Percentiles rank a stretch among this genome's conserved stretches.
phyloP scores from a whole-genome alignment of 2,797 vertebrate genomes.

The Phrynocephalus vlangalii region DNA sequence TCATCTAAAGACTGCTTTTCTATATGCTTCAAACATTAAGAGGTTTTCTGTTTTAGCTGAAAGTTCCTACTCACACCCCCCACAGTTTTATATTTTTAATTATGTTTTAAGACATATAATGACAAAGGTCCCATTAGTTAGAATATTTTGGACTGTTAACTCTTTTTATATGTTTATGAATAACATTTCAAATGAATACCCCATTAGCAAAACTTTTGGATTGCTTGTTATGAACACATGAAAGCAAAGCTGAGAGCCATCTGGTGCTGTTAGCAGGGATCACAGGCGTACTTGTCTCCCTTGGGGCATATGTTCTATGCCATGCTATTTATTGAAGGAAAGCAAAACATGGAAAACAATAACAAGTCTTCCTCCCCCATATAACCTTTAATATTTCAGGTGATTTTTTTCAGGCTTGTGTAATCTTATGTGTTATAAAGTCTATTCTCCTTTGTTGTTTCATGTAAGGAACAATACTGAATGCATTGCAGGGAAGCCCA shows the following conservation, averaged over 20 bases:
- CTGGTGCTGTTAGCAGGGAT: constrained; percentile 28
- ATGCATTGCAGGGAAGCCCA: not conserved
- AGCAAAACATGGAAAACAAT: not conserved
- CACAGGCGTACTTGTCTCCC: not conserved
- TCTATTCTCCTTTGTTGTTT: not conserved
- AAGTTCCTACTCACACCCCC: too few species aligned
- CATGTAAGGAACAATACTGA: constrained; percentile 1
- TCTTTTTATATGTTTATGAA: too few species aligned
- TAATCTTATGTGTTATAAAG: not conserved
- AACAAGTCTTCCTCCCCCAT: not conserved
- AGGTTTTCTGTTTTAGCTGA: too few species aligned
- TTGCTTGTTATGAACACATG: not conserved
- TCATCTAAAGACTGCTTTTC: too few species aligned
- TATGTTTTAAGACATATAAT: too few species aligned
- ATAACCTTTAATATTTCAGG: not conserved
- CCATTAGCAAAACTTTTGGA: not conserved
- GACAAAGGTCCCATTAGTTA: too few species aligned
- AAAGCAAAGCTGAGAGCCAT: constrained; percentile 11
- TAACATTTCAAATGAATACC: not conserved
- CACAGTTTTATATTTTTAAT: not conserved
- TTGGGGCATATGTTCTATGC: not conserved
- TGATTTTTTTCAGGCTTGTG: not conserved
- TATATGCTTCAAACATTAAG: too few species aligned
- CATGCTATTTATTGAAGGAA: not conserved
- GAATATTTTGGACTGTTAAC: too few species aligned